A percentile compares a stretch with the other conserved stretches of the same genome.
phyloP scores from a whole-genome alignment of 2,113 vertebrate genomes.

The Ailuropoda melanoleuca region DNA sequence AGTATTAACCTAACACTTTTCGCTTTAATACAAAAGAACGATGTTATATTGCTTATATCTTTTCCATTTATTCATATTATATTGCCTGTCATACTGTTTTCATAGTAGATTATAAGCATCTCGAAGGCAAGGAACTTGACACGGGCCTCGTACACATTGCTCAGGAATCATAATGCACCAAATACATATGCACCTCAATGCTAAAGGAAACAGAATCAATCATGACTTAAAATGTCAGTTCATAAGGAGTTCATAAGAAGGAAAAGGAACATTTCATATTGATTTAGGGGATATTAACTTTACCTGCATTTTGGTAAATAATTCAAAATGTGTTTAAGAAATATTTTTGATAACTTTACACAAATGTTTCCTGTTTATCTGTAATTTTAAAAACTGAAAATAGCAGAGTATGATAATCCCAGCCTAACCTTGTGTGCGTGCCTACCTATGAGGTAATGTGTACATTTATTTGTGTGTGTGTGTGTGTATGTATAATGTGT shows the following conservation, averaged over 20 bases:
- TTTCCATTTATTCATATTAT: neutral
- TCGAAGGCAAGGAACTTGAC: neutral
- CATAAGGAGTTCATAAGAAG: neutral
- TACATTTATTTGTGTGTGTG: neutral
- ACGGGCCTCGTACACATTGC: neutral
- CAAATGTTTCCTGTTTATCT: constrained; percentile 16
- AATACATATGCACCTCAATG: accelerated
- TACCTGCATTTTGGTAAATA: constrained; percentile 26
- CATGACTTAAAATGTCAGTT: neutral
- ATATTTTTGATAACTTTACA: neutral
- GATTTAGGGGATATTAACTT: constrained; percentile 25
- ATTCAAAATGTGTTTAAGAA: constrained; percentile 26
- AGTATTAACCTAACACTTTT: neutral
- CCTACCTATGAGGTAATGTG: neutral
- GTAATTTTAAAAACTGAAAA: constrained; percentile 38
- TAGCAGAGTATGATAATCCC: neutral
- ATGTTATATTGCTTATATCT: neutral
- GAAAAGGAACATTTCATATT: neutral
- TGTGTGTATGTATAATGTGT: neutral
- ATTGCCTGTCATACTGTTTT: neutral
- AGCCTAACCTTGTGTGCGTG: neutral
- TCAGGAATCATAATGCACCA: neutral
- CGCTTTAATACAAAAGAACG: constrained; percentile 25
- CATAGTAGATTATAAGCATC: neutral
- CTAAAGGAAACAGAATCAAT: neutral